Evolutionary conservation across 2,888 invertebrate species (phyloP), one percentile per base, ranked within the genome.

Genomic region (Leucophenga montana): DNA sequence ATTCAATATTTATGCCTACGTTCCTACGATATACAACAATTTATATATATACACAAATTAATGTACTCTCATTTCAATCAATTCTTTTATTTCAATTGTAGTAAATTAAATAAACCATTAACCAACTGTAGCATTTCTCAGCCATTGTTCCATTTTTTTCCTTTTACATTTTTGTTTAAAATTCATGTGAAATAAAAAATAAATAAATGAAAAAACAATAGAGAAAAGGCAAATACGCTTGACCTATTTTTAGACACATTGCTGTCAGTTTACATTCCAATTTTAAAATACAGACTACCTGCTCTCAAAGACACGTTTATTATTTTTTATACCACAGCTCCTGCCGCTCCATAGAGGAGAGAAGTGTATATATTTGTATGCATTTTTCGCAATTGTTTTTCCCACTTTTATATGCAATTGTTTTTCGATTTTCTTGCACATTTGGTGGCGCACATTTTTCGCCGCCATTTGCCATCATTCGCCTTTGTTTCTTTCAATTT

Each of bases 201-300:
- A 59, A n/a, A 1, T 8, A 59, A 59, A 27, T 59, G n/a, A 1
- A 31, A n/a, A 27, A 31, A 27, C 13, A 57, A 31, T 9, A 57
- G 27, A n/a, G n/a, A n/a, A n/a, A 59, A 57, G 20, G 64, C 64
- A 66, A 53, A 39, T 33, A 61, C 53, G 22, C 33, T 18, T 68
- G 68, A 20, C 53, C 68, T 62, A 68, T 68, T 68, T 68, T 61
- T 62, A 62, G 61, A 16, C 27, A 14, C 20, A 39, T 44, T 56
- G 48, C 16, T 14, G 46, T 22, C 39, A 39, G 39, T 18, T 39
- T 61, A 18, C 11, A 39, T 33, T 66, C 27, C 65, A 48, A 31
- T 27, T 66, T 53, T 33, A 53, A 16, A 66, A n/a, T 6, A 20
- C 22, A 22, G 20, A 20, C 54, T 8, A 56, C 16, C 22, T 56